These are phyloP conservation scores for Drosophila tsacasi DNA, from an alignment of 1,140 invertebrate genomes.

Conservation along the genomic window DNA sequence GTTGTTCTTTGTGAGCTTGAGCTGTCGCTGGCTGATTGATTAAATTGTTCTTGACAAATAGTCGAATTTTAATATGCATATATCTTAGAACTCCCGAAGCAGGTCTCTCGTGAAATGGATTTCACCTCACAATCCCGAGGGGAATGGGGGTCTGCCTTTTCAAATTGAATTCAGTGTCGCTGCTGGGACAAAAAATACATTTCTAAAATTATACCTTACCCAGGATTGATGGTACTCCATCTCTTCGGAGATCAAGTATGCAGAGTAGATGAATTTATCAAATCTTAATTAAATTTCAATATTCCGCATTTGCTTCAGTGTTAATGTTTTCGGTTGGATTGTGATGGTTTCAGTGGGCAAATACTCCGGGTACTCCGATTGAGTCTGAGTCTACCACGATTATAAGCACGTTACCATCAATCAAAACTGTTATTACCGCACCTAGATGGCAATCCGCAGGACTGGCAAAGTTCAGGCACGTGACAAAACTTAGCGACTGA, in stretches of 20 bases:
- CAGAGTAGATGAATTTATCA: neutral
- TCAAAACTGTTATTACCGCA: conserved; percentile 11
- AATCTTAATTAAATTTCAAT: conserved; percentile 2
- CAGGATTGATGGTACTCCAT: neutral
- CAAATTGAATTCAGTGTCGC: conserved; percentile 6
- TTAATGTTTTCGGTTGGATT: neutral
- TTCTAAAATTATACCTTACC: conserved; percentile 23
- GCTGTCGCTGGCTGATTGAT: conserved; percentile 31
- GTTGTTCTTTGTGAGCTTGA: conserved; percentile 18
- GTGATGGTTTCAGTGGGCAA: neutral
- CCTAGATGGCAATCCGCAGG: neutral
- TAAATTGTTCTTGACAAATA: too few relatives aligned
- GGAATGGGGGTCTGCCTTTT: neutral
- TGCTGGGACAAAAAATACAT: conserved; percentile 1
- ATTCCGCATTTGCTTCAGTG: neutral
- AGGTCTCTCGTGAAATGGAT: neutral
- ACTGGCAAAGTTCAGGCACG: conserved; percentile 11
- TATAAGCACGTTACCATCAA: conserved; percentile 19
- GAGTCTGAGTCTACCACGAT: neutral
- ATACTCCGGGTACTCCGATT: neutral
- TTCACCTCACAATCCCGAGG: neutral
- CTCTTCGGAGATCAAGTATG: neutral
- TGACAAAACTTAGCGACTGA: conserved; percentile 11
- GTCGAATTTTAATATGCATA: conserved; percentile 60
- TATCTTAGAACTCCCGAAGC: conserved; percentile 7